phyloP scores from a whole-genome alignment of 2,888 invertebrate genomes.

The Temnothorax rugatulus region DNA sequence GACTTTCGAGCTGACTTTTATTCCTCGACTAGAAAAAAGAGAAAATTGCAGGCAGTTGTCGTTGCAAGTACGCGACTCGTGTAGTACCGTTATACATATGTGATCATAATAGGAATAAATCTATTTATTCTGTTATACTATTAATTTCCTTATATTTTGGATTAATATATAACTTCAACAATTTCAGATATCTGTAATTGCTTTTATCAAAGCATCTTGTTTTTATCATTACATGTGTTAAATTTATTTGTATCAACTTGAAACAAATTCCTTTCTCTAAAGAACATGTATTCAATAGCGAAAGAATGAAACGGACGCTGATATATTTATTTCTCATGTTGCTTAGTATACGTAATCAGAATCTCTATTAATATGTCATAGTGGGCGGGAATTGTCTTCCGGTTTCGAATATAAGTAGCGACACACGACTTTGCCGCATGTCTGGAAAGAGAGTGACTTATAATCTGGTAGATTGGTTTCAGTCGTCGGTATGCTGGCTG shows the following conservation, averaged over 20 bases:
- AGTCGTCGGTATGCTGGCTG: slow-evolving; percentile 48
- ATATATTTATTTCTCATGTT: neutral
- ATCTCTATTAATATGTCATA: neutral
- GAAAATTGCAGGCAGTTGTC: slow-evolving; percentile 11
- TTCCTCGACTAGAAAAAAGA: slow-evolving; percentile 32
- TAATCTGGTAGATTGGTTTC: slow-evolving; percentile 75
- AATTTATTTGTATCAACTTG: neutral
- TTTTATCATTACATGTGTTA: neutral
- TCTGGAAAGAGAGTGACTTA: slow-evolving; percentile 67
- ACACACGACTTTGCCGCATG: slow-evolving; percentile 48
- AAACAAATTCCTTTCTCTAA: neutral
- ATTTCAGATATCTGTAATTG: neutral
- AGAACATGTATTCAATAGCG: neutral
- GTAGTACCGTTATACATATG: neutral
- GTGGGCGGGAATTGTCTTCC: slow-evolving; percentile 57
- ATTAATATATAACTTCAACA: neutral
- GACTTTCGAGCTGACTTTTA: slow-evolving; percentile 17
- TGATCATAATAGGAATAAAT: neutral
- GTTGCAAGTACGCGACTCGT: neutral
- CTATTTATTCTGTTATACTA: neutral
- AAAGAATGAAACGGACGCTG: neutral
- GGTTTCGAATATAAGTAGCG: slow-evolving; percentile 26
- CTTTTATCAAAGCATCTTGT: neutral
- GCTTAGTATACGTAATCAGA: neutral
- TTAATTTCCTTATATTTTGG: slow-evolving; percentile 16